These are phyloP conservation scores for Phallusia fumigata DNA, from an alignment of 23 tunicate genomes.

Conservation along the genomic window DNA sequence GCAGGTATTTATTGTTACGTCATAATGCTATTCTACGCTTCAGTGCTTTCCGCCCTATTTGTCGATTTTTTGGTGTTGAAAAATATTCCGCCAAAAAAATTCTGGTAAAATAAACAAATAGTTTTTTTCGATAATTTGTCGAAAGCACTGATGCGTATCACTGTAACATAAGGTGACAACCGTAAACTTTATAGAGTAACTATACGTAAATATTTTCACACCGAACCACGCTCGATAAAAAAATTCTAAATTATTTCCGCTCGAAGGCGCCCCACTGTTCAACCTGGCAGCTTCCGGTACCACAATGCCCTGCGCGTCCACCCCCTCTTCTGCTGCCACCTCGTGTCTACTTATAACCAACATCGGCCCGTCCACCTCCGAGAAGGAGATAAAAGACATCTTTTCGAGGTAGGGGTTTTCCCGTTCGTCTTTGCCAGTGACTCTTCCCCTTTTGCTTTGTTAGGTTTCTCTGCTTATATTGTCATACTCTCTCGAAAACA, in stretches of 20 bases:
- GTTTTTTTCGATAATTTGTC: too few relatives aligned
- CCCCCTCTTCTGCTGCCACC: slow-evolving; percentile 36
- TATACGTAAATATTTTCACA: background rate
- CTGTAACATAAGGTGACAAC: background rate
- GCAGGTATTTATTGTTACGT: slow-evolving; percentile 39
- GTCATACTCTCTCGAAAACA: too few relatives aligned
- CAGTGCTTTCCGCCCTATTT: background rate
- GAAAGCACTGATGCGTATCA: background rate
- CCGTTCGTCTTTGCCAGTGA: too few relatives aligned
- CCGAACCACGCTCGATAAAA: background rate
- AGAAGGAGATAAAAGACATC: slow-evolving; percentile 79
- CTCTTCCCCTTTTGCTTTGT: too few relatives aligned
- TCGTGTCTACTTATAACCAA: slow-evolving; percentile 60
- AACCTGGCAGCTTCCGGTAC: slow-evolving; percentile 48
- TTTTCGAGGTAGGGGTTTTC: slow-evolving; percentile 59
- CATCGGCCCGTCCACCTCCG: slow-evolving; percentile 67
- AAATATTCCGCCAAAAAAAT: too few relatives aligned
- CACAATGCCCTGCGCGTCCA: slow-evolving; percentile 22
- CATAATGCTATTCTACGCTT: background rate
- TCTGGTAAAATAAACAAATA: too few relatives aligned
- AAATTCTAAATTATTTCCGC: background rate
- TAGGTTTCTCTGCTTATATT: too few relatives aligned
- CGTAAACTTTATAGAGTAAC: background rate
- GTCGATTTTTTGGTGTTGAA: too few relatives aligned
- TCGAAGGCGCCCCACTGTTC: slow-evolving; percentile 27